Evolutionary conservation across 2,888 invertebrate species (phyloP), one percentile per base, ranked within the genome.

Genomic region (Drosophila melanocephala): DNA sequence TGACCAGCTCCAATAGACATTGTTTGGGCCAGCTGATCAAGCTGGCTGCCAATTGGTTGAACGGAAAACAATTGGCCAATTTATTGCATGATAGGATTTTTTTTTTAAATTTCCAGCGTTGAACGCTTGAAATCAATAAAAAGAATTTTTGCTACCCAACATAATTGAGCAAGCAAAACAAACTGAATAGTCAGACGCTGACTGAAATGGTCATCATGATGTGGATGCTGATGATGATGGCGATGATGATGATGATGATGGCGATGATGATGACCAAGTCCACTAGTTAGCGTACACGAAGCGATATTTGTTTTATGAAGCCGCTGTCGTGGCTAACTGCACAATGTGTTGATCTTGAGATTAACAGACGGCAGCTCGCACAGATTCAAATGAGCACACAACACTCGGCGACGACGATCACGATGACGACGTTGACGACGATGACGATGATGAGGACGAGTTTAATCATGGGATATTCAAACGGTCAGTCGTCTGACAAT

Each of bases 301-400:
- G 58, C 72, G 77, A 84, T 90, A 89, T 87, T 89, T 87, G 87
- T 87, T 89, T 87, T 90, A 87, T 87, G 83, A 84, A 87, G 91
- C 89, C 89, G 91, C 87, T 87, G 85, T 78, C 37, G 63, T 72
- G 74, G 75, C 82, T 72, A 83, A 72, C 90, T 81, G 90, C 67
- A 67, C 88, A 88, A 86, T 90, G 86, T 90, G 89, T 88, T 88
- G 87, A 90, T 90, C 89, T 90, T 89, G 87, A 88, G 87, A 90
- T 88, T 87, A 88, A 79, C 85, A 87, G 87, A 77, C 83, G 81
- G 75, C 81, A 77, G 81, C 88, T 81, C 83, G 83, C 67, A 72
- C 77, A 90, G 87, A 88, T 90, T 88, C 89, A 87, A 90, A 88
- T 90, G 91, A 90, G 91, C 85, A 90, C 68, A 79, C 80, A 80